Percentiles rank a stretch among this genome's conserved stretches.
Conservation (phyloP, 2,888 invertebrate species). For the Campaea margaritaria region DNA sequence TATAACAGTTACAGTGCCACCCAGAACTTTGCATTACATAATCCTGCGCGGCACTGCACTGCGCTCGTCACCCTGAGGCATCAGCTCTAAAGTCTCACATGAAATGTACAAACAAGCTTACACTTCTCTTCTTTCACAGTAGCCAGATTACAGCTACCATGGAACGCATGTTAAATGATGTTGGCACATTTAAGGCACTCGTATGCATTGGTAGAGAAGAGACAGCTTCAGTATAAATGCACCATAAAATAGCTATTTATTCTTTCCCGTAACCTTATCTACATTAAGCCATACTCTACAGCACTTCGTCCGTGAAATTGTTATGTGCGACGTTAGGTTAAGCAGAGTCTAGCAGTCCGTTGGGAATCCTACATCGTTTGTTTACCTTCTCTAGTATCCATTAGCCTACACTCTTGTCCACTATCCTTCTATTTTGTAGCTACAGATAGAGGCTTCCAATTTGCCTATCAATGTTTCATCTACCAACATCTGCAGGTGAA, state of each 20-base stretch:
- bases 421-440: too few species aligned
- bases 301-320: constrained; percentile 36
- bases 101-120: too few species aligned
- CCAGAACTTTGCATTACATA: too few species aligned
- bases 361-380: background rate
- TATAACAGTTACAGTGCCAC: too few species aligned
- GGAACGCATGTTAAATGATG: constrained; percentile 21
- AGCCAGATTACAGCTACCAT: constrained; percentile 28
- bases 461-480: too few species aligned
- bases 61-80: too few species aligned
- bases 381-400: too few species aligned
- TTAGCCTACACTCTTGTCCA: too few species aligned
- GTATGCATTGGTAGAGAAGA: constrained; percentile 29
- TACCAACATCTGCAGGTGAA: too few species aligned
- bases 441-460: too few species aligned
- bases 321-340: constrained; percentile 20
- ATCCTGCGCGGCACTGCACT: too few species aligned
- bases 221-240: constrained; percentile 31
- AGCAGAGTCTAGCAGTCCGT: constrained; percentile 1
- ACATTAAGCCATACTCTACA: constrained; percentile 17
- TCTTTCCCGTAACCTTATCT: constrained; percentile 8
- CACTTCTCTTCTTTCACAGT: constrained; percentile 21
- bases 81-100: too few species aligned
- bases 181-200: constrained; percentile 5
- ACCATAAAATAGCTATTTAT: constrained; percentile 31